These are phyloP conservation scores for Pampus argenteus DNA, from an alignment of 2,797 vertebrate genomes.

Conservation along the genomic window DNA sequence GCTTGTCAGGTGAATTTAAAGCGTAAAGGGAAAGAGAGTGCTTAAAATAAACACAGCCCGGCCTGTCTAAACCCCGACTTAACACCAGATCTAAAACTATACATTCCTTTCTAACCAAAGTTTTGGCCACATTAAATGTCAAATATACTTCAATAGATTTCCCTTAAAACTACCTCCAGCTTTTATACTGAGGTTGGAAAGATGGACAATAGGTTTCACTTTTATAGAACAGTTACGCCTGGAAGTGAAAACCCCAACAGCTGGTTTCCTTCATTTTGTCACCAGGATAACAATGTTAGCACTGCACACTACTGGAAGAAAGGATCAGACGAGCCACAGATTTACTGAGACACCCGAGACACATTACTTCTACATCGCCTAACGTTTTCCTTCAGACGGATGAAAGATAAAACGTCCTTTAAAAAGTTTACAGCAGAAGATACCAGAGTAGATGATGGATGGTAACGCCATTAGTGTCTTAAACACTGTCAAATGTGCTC, in stretches of 20 bases:
- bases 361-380: neutral
- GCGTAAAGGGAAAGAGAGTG: constrained; percentile 57
- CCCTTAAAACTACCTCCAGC: neutral
- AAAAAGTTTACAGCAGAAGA: neutral
- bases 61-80: constrained; percentile 66
- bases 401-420: neutral
- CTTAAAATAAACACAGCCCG: constrained; percentile 78
- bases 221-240: constrained; percentile 6
- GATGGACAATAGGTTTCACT: neutral
- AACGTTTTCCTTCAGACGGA: neutral
- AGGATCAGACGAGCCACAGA: neutral
- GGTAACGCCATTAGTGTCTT: neutral
- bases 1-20: constrained; percentile 75
- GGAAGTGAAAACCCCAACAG: constrained; percentile 30
- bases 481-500: neutral
- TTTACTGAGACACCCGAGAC: constrained; percentile 6
- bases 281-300: neutral
- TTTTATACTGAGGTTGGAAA: constrained; percentile 9
- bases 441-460: neutral
- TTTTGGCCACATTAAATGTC: constrained; percentile 1
- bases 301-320: neutral
- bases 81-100: constrained; percentile 47
- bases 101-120: constrained; percentile 20
- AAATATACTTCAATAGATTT: constrained; percentile 8
- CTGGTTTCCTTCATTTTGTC: constrained; percentile 48